phyloP scores from a whole-genome alignment of 2,888 invertebrate genomes.

The Amphimallon solstitiale region DNA sequence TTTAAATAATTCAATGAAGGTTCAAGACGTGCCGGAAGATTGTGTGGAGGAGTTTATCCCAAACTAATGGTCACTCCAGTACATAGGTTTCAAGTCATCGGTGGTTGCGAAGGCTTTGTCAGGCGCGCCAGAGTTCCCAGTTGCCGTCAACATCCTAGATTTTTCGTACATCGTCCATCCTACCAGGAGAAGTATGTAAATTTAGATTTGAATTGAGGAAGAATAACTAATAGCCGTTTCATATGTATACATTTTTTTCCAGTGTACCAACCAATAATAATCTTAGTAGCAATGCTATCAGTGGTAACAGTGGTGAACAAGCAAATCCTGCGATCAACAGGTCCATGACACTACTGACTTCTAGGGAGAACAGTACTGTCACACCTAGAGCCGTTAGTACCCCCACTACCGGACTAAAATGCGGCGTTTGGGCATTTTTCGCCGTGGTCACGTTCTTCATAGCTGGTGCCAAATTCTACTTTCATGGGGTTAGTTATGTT shows the following conservation, averaged over 20 bases:
- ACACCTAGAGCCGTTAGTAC: conserved; percentile 36
- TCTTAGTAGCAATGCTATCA: conserved; percentile 34
- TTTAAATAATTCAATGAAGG: conserved; percentile 29
- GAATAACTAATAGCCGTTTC: background rate
- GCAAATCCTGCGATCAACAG: conserved; percentile 30
- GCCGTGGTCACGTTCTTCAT: conserved; percentile 76
- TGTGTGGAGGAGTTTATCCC: conserved; percentile 51
- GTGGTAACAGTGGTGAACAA: conserved; percentile 33
- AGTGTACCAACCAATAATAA: conserved; percentile 10
- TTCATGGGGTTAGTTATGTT: conserved; percentile 57
- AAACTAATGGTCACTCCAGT: conserved; percentile 79
- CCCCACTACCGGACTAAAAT: conserved; percentile 72
- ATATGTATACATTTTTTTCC: background rate
- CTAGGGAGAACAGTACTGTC: conserved; percentile 39
- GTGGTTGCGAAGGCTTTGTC: conserved; percentile 68
- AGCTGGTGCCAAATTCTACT: conserved; percentile 78
- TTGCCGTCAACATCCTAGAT: conserved; percentile 59
- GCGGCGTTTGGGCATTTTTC: conserved; percentile 78
- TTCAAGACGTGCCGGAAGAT: conserved; percentile 49
- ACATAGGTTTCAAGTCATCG: conserved; percentile 73
- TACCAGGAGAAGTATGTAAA: conserved; percentile 54
- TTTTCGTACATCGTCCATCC: conserved; percentile 24
- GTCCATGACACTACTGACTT: conserved; percentile 40
- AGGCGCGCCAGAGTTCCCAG: conserved; percentile 54
- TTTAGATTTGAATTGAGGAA: background rate